Evolutionary conservation across 2,113 vertebrate species (phyloP).

Genomic region (Crotalus tigris): DNA sequence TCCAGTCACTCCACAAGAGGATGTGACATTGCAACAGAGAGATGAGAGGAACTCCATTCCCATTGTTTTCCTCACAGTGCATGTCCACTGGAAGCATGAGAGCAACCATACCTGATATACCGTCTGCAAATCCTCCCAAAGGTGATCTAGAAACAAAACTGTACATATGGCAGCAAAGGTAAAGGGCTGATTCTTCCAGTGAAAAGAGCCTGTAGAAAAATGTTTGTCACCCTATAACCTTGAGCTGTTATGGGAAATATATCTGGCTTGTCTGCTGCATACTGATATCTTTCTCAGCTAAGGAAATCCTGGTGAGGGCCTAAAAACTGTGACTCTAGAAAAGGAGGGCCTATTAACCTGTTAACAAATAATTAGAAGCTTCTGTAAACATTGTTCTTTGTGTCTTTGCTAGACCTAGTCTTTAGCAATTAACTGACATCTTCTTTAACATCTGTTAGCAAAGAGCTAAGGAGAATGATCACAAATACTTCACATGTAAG

Average conservation of each 20-base stretch:
- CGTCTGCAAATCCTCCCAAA: not conserved
- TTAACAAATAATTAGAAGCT: too few relatives aligned
- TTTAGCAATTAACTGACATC: too few relatives aligned
- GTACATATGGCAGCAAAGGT: not conserved
- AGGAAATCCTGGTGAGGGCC: too few relatives aligned
- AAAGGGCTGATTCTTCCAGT: too few relatives aligned
- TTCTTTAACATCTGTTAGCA: too few relatives aligned
- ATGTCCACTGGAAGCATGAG: not conserved
- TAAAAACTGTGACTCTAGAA: too few relatives aligned
- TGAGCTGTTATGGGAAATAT: not conserved
- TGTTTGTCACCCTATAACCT: not conserved
- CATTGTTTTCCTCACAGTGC: not conserved
- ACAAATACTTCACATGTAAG: too few relatives aligned
- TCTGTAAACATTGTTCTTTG: too few relatives aligned
- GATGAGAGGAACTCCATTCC: constrained; percentile 22
- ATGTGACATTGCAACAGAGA: constrained; percentile 56
- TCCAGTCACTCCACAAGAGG: constrained; percentile 55
- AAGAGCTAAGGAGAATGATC: too few relatives aligned
- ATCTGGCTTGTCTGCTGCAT: not conserved
- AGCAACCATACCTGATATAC: not conserved
- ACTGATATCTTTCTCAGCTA: too few relatives aligned
- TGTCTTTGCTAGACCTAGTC: too few relatives aligned
- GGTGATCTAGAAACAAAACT: not conserved
- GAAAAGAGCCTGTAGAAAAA: not conserved
- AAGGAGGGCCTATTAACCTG: too few relatives aligned